These are phyloP conservation scores for Labrus mixtus DNA, from an alignment of 2,113 vertebrate genomes.

Conservation along the genomic window DNA sequence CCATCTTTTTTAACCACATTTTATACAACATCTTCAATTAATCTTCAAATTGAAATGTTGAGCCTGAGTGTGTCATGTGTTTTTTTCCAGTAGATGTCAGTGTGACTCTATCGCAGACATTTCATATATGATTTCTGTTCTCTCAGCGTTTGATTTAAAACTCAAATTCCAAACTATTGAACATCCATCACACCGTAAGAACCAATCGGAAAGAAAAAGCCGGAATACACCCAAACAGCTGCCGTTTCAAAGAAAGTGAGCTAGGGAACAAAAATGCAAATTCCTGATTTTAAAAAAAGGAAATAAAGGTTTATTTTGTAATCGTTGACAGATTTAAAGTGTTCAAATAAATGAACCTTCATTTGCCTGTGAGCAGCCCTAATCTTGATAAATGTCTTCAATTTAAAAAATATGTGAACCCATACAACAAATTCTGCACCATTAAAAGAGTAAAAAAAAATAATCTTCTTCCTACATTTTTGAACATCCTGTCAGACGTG, in stretches of 20 bases:
- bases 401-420: too few relatives aligned
- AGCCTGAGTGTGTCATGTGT: background rate
- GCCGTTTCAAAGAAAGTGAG: background rate
- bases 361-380: background rate
- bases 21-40: too few relatives aligned
- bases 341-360: background rate
- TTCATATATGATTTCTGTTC: too few relatives aligned
- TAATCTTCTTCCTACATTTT: background rate
- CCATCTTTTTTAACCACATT: too few relatives aligned
- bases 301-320: background rate
- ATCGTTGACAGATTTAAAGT: background rate
- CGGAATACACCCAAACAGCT: background rate
- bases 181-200: background rate
- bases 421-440: background rate
- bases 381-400: background rate
- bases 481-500: background rate
- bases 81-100: constrained; percentile 50
- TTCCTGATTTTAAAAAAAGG: background rate
- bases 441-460: background rate
- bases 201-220: background rate
- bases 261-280: background rate
- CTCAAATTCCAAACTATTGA: background rate
- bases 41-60: too few relatives aligned
- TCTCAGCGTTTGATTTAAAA: background rate
- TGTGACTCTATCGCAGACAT: background rate